These are phyloP conservation scores for Bellardia bayeri DNA, from an alignment of 2,888 invertebrate genomes.

Conservation along the genomic window DNA sequence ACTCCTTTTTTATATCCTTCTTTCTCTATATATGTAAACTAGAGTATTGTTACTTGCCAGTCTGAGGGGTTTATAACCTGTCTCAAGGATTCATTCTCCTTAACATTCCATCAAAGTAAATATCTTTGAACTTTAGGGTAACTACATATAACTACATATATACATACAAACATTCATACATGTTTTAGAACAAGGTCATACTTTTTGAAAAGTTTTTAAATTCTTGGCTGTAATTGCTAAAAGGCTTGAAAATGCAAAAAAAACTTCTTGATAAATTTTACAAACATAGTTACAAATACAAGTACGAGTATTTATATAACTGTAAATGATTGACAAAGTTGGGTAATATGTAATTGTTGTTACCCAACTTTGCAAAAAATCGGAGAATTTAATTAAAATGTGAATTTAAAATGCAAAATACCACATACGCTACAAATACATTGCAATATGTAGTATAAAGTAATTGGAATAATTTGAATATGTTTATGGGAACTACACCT, in stretches of 20 bases:
- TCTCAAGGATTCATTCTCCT: conserved; percentile 68
- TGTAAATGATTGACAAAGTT: conserved; percentile 6
- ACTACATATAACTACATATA: neutral
- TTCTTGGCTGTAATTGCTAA: conserved; percentile 15
- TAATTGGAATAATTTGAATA: neutral
- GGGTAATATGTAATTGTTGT: conserved; percentile 19
- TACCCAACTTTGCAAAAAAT: neutral
- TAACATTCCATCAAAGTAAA: conserved; percentile 62
- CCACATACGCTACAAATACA: neutral
- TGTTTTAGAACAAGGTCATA: conserved; percentile 54
- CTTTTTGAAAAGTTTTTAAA: conserved; percentile 18
- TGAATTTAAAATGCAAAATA: neutral
- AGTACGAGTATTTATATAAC: neutral
- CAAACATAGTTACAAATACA: conserved; percentile 1
- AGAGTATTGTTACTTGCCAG: conserved; percentile 51
- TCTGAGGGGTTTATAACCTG: conserved; percentile 53
- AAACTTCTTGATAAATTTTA: conserved; percentile 9
- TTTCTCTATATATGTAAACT: conserved; percentile 18
- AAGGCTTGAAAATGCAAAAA: neutral
- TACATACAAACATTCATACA: neutral
- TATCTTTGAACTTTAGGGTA: conserved; percentile 43
- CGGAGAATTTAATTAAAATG: conserved; percentile 9
- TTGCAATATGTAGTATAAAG: neutral
- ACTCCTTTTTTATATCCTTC: conserved; percentile 4
- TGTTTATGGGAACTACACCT: neutral